Percentiles rank a stretch among this genome's conserved stretches.
Conservation (phyloP, 2,888 invertebrate genomes). For the Nomada ferruginata region DNA sequence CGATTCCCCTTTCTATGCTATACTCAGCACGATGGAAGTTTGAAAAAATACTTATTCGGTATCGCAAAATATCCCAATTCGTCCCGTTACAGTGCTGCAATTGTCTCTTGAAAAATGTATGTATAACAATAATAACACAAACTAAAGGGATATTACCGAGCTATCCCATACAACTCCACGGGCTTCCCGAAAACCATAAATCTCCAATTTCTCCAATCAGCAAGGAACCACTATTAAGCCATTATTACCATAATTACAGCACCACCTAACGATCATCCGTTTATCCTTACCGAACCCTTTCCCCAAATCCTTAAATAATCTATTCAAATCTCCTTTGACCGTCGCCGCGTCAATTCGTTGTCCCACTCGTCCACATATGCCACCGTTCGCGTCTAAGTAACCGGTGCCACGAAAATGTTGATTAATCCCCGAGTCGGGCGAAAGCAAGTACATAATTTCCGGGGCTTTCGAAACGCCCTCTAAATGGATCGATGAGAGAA, state of each 20-base stretch:
- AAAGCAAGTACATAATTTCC: neutral
- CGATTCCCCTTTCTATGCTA: neutral
- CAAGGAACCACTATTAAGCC: neutral
- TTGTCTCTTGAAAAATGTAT: no score
- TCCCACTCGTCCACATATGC: conserved; percentile 30
- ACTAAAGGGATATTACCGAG: neutral
- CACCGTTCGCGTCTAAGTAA: neutral
- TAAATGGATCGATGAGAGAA: conserved; percentile 33
- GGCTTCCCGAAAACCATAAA: neutral
- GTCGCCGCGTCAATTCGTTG: conserved; percentile 58
- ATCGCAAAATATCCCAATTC: no score
- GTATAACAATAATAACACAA: no score
- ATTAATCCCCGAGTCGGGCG: conserved; percentile 37
- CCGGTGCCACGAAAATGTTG: conserved; percentile 52
- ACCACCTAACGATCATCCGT: conserved; percentile 12
- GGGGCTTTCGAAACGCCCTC: conserved; percentile 34
- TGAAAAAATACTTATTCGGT: no score
- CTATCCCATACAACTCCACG: no score
- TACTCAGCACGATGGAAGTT: no score
- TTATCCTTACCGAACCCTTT: conserved; percentile 21
- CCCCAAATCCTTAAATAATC: conserved; percentile 12
- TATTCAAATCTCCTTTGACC: conserved; percentile 50
- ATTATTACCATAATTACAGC: conserved; percentile 41
- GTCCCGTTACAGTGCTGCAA: no score
- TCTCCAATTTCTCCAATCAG: neutral